phyloP scores from a whole-genome alignment of 2,113 vertebrate genomes.

The Ariopsis seemanni region DNA sequence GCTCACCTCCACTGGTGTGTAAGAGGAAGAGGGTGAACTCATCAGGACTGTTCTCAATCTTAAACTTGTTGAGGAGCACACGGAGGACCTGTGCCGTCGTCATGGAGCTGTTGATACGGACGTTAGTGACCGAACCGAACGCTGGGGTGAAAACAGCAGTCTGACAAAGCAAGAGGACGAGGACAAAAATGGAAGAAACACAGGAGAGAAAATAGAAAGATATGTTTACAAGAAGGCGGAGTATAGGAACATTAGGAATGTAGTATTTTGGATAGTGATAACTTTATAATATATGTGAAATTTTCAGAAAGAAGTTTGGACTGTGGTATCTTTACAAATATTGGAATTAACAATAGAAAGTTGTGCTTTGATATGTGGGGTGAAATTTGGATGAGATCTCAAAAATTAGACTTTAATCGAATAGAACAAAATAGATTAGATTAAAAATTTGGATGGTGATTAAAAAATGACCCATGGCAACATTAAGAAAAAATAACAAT shows the following conservation, averaged over 20 bases:
- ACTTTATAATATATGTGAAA: background rate
- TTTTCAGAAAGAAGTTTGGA: background rate
- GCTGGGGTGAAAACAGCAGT: constrained; percentile 91
- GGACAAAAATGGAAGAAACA: background rate
- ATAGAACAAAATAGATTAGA: background rate
- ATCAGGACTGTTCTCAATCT: constrained; percentile 91
- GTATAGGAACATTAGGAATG: background rate
- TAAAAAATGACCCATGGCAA: background rate
- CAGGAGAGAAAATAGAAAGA: background rate
- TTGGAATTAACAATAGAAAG: background rate
- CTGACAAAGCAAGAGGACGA: constrained; percentile 60
- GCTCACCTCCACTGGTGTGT: constrained; percentile 87
- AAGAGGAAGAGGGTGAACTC: constrained; percentile 91
- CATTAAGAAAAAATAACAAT: background rate
- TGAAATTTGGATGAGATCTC: background rate
- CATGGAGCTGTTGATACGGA: constrained; percentile 96
- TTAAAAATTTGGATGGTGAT: background rate
- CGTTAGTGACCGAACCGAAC: constrained; percentile 90
- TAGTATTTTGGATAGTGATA: background rate
- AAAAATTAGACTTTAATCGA: background rate
- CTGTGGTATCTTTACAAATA: background rate
- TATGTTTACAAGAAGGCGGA: background rate
- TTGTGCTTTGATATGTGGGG: background rate
- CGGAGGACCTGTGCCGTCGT: constrained; percentile 88
- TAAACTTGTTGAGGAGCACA: constrained; percentile 95